A percentile compares a stretch with the other conserved stretches of the same genome.
These are phyloP conservation scores for Dinoponera quadriceps DNA, from an alignment of 1,140 invertebrate genomes.

Conservation along the genomic window DNA sequence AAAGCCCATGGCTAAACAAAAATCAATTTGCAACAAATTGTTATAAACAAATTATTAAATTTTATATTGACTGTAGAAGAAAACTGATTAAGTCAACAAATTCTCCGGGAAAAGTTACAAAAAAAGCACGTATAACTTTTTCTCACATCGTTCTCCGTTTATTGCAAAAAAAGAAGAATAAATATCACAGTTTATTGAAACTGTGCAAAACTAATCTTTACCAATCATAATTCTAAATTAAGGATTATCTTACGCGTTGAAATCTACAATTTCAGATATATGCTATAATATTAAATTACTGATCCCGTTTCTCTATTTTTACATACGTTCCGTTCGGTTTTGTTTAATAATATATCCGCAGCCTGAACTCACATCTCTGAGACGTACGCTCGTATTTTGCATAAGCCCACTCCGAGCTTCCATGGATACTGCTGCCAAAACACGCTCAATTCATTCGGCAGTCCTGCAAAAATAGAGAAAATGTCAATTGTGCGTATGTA, in stretches of 20 bases:
- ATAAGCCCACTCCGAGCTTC: slow-evolving; percentile 92
- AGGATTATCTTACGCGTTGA: background rate
- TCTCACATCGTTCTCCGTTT: too few relatives aligned
- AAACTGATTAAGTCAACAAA: too few relatives aligned
- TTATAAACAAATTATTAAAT: too few relatives aligned
- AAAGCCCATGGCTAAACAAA: too few relatives aligned
- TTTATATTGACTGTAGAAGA: too few relatives aligned
- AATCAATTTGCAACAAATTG: too few relatives aligned
- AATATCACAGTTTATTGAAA: too few relatives aligned
- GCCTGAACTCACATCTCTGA: slow-evolving; percentile 80
- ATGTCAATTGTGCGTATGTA: slow-evolving; percentile 12
- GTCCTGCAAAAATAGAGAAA: slow-evolving; percentile 87
- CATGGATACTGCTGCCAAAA: slow-evolving; percentile 97
- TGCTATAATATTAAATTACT: background rate
- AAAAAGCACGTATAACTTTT: too few relatives aligned
- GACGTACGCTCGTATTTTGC: slow-evolving; percentile 91
- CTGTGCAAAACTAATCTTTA: too few relatives aligned
- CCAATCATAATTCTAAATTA: background rate
- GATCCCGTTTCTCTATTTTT: background rate
- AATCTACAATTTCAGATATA: background rate
- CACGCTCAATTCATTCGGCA: slow-evolving; percentile 93
- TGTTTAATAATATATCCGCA: slow-evolving; percentile 4
- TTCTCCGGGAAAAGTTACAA: too few relatives aligned
- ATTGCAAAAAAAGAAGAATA: too few relatives aligned
- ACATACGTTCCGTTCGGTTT: background rate